Conservation (phyloP, 2,797 vertebrate genomes). For the Clarias platycephalus region DNA sequence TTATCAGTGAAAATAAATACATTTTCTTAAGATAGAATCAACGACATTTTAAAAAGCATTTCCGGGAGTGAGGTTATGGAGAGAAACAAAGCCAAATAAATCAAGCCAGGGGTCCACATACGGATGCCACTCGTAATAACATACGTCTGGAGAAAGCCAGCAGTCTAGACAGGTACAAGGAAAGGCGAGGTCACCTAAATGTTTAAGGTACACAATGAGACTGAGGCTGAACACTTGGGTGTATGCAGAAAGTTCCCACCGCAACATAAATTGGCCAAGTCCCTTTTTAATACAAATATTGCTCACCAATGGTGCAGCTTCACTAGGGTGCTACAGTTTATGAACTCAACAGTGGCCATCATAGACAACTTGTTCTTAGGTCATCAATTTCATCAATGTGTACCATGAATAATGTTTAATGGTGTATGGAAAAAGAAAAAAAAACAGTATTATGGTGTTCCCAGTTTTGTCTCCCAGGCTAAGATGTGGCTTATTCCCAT, state of each 20-base stretch:
- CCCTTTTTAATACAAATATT: slow-evolving; percentile 26
- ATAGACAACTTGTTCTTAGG: not conserved
- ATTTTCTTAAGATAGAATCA: slow-evolving; percentile 83
- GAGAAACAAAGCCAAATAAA: slow-evolving; percentile 31
- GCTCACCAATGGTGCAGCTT: slow-evolving; percentile 6
- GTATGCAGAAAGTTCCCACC: not conserved
- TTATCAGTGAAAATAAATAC: slow-evolving; percentile 81
- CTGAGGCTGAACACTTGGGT: slow-evolving; percentile 3
- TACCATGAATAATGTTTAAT: not conserved
- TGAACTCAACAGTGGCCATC: not conserved
- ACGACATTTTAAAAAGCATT: slow-evolving; percentile 79
- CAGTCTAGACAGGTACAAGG: slow-evolving; percentile 23
- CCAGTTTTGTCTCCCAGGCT: slow-evolving; percentile 58
- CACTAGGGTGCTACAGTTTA: slow-evolving; percentile 24
- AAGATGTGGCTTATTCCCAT: slow-evolving; percentile 57
- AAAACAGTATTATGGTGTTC: slow-evolving; percentile 39
- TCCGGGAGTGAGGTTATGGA: slow-evolving; percentile 53
- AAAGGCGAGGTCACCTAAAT: slow-evolving; percentile 13
- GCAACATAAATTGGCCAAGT: not conserved
- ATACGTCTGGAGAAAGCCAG: slow-evolving; percentile 27
- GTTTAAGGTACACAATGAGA: slow-evolving; percentile 3
- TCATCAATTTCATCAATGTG: not conserved
- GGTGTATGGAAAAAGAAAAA: not conserved
- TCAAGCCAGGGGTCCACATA: slow-evolving; percentile 25
- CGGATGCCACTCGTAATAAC: slow-evolving; percentile 33